Base-by-base conservation (phyloP, 2,113 vertebrate genomes). In the Junco hyemalis region DNA sequence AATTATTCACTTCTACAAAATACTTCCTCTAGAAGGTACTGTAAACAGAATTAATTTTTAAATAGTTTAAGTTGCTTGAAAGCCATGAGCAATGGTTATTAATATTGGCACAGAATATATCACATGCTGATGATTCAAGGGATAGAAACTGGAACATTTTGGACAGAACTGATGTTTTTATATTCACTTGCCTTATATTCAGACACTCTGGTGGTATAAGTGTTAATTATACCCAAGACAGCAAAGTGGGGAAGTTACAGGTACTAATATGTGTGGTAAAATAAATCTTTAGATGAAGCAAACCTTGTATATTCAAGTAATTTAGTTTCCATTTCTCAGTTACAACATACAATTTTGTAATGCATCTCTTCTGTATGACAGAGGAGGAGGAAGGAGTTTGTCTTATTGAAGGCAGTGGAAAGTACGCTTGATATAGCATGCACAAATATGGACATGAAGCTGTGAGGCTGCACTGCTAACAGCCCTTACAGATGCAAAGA, bases 381-480 rank as follows among this genome's bases (percentile, higher is more conserved):
- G 50, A 90, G 24, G 66, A 91, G 74, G 23, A 61, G 83, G 72
- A 92, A 90, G 35, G 44, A 72, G 72, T 86, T 93, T 81, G 70
- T 92, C 53, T 93, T 51, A 72, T 17, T 50, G 71, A 61, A 88
- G 42, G 81, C 87, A 70, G 51, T 77, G 95, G 85, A 93, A 96
- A 92, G 24, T 71, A 86, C 70, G 82, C 95, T 95, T 96, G 81
- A 80, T 96, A 74, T 12, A 96, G 47, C 96, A 95, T 97, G 96
- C 86, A 97, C 96, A 97, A 97, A 98, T 97, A 98, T 96, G 97
- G 97, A 96, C 92, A 97, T 95, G 91, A 89, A 90, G 25, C 73
- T 95, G 86, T 86, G 82, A 86, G 68, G 25, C 76, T 71, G 69
- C 78, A 61, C 51, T 45, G 50, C 81, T 84, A 88, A 74, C 47